Conservation (phyloP, 2,113 vertebrate species). For the Meles meles region DNA sequence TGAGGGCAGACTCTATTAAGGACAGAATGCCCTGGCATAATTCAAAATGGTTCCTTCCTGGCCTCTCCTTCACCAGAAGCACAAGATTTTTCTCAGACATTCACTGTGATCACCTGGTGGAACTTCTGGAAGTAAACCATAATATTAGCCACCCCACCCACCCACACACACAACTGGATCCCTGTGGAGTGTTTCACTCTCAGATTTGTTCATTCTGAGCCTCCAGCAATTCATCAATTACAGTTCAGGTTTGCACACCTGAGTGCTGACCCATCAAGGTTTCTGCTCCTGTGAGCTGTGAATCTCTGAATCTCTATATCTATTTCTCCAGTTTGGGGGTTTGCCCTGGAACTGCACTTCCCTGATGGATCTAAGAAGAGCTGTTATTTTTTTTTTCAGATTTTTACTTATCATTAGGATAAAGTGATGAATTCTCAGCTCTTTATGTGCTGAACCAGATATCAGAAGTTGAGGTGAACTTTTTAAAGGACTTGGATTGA, state of each 20-base stretch:
- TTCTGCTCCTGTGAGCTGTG: background rate
- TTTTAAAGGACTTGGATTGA: background rate
- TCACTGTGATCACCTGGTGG: background rate
- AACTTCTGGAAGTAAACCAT: background rate
- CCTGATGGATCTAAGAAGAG: background rate
- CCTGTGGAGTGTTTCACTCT: background rate
- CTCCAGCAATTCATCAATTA: background rate
- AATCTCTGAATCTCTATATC: background rate
- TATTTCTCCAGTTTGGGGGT: background rate
- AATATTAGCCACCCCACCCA: background rate
- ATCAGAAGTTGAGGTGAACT: background rate
- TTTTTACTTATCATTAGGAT: background rate
- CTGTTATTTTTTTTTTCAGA: background rate
- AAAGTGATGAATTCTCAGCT: background rate
- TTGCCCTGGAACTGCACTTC: background rate
- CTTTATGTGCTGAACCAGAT: background rate
- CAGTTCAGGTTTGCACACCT: background rate
- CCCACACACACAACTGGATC: background rate
- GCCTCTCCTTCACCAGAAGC: background rate
- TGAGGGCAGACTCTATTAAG: background rate
- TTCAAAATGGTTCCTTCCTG: background rate
- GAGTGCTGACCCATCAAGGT: background rate
- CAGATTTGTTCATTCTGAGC: background rate
- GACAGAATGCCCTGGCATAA: background rate
- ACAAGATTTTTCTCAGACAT: background rate